phyloP scores from a whole-genome alignment of 2,797 vertebrate genomes.

The Sebastes matsubarae region DNA sequence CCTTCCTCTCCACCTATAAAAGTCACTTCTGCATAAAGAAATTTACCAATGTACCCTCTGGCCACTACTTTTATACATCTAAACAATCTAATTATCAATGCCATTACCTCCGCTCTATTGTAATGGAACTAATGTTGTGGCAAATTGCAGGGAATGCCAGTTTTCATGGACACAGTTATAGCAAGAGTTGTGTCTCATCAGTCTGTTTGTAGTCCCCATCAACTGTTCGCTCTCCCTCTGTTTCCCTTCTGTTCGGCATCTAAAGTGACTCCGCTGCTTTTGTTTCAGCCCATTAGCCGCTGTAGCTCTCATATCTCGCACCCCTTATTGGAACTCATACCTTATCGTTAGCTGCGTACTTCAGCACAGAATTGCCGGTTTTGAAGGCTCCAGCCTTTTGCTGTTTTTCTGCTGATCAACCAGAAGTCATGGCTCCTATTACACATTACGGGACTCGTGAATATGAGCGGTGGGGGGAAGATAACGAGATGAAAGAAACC shows the following conservation, averaged over 20 bases:
- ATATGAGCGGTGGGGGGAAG: conserved; percentile 46
- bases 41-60: conserved; percentile 29
- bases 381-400: conserved; percentile 10
- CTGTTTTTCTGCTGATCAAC: conserved; percentile 48
- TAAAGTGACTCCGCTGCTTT: conserved; percentile 45
- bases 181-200: conserved; percentile 54
- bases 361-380: conserved; percentile 2
- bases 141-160: conserved; percentile 61
- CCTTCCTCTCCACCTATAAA: conserved; percentile 17
- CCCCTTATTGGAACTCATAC: conserved; percentile 51
- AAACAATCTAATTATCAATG: conserved; percentile 75
- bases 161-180: conserved; percentile 61
- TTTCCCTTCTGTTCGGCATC: conserved; percentile 44
- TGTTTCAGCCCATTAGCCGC: conserved; percentile 69
- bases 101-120: conserved; percentile 66
- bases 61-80: conserved; percentile 57
- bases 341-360: conserved; percentile 37
- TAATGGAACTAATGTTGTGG: conserved; percentile 75
- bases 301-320: conserved; percentile 43
- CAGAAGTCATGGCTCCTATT: conserved; percentile 36
- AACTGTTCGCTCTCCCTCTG: conserved; percentile 23
- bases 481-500: conserved; percentile 37
- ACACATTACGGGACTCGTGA: conserved; percentile 21
- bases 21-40: conserved; percentile 25
- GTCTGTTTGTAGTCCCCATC: conserved; percentile 39